Percentiles rank a stretch among this genome's conserved stretches.
phyloP scores from a whole-genome alignment of 2,797 vertebrate genomes.

The Falco columbarius region DNA sequence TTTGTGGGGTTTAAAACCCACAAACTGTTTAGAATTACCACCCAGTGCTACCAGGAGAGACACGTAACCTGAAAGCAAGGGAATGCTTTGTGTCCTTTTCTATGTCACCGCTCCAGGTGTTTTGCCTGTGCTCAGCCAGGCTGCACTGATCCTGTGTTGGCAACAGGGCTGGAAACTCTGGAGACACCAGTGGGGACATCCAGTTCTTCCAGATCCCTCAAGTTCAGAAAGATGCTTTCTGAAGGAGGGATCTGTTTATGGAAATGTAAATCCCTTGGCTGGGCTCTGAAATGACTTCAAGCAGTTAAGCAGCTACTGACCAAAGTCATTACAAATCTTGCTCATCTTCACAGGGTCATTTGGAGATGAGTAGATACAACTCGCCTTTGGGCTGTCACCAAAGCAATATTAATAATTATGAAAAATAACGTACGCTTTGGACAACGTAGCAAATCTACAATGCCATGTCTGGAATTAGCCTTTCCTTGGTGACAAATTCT shows the following conservation, averaged over 20 bases:
- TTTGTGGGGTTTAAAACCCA: neutral
- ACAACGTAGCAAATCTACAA: neutral
- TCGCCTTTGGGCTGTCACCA: constrained; percentile 28
- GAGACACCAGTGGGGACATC: neutral
- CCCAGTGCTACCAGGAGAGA: neutral
- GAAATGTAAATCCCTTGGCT: neutral
- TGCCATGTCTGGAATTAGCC: neutral
- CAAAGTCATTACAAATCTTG: constrained; percentile 6
- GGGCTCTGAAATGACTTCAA: neutral
- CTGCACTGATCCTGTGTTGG: neutral
- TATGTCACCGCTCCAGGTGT: neutral
- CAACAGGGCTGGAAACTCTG: neutral
- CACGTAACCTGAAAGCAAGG: neutral
- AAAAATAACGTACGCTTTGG: constrained; percentile 13
- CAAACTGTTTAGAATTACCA: neutral
- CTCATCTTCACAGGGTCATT: constrained; percentile 20
- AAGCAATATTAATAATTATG: constrained; percentile 40
- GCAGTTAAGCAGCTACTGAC: neutral
- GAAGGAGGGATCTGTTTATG: neutral
- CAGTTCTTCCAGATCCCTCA: neutral
- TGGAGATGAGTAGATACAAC: constrained; percentile 1
- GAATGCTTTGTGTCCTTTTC: neutral
- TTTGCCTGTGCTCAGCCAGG: neutral
- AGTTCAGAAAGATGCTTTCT: neutral
- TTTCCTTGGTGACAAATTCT: neutral